Evolutionary conservation across 2,797 vertebrate species (phyloP).

Genomic region (Hippoglossus hippoglossus): DNA sequence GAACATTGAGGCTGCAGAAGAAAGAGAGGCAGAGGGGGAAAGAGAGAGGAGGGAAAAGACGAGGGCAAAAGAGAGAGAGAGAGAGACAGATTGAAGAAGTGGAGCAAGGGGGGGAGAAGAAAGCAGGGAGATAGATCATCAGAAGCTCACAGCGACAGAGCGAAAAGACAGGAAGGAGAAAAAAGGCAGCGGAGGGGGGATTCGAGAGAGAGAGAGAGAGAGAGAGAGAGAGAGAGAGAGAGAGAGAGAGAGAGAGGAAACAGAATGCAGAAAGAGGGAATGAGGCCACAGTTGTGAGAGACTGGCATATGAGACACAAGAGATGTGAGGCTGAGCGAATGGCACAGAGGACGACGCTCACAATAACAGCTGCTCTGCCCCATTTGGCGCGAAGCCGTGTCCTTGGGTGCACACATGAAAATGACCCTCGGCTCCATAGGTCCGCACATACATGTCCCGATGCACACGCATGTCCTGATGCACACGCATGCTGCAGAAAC

Average conservation of each 20-base stretch:
- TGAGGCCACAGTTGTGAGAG: slow-evolving; percentile 55
- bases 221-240: slow-evolving; percentile 13
- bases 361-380: slow-evolving; percentile 56
- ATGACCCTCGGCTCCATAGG: slow-evolving; percentile 48
- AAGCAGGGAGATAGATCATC: slow-evolving; percentile 51
- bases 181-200: background rate
- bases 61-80: background rate
- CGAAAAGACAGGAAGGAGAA: slow-evolving; percentile 20
- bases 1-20: slow-evolving; percentile 58
- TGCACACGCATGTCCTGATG: slow-evolving; percentile 8
- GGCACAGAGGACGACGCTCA: slow-evolving; percentile 34
- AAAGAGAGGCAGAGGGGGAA: slow-evolving; percentile 4
- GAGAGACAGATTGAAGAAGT: slow-evolving; percentile 57
- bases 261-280: slow-evolving; percentile 54
- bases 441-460: background rate
- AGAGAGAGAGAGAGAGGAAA: slow-evolving; percentile 4
- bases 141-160: slow-evolving; percentile 41
- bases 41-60: background rate
- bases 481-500: slow-evolving; percentile 18
- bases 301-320: slow-evolving; percentile 44
- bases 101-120: slow-evolving; percentile 32
- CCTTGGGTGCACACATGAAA: slow-evolving; percentile 52
- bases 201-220: background rate
- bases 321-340: slow-evolving; percentile 30
- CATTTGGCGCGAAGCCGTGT: slow-evolving; percentile 28